Conservation (phyloP, 1,140 invertebrate species). For the Orchestia grillus region DNA sequence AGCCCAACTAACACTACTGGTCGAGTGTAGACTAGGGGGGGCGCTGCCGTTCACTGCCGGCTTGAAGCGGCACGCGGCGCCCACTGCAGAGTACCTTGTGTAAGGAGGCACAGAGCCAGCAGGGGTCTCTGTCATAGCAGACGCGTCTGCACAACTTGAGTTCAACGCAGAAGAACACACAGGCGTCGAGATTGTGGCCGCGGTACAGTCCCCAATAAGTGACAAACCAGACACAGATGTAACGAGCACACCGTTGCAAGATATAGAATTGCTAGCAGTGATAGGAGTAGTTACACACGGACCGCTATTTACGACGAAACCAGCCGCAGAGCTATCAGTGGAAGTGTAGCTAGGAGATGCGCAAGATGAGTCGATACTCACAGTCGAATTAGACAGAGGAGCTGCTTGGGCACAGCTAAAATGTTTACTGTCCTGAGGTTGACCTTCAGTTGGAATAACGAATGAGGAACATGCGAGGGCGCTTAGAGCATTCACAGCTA, state of each 20-base stretch:
- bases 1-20: neutral
- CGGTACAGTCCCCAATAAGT: neutral
- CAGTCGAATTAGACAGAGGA: neutral
- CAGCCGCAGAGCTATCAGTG: neutral
- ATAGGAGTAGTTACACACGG: neutral
- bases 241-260: neutral
- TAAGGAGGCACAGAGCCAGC: neutral
- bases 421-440: neutral
- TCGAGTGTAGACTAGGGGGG: neutral
- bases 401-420: neutral
- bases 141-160: neutral
- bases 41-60: neutral
- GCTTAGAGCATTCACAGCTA: constrained; percentile 41
- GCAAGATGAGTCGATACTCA: neutral
- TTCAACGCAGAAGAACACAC: neutral
- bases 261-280: neutral
- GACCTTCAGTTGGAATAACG: neutral
- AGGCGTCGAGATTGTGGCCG: neutral
- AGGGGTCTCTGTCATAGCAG: neutral
- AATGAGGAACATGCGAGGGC: constrained; percentile 1
- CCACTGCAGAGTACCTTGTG: neutral
- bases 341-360: neutral
- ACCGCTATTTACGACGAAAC: neutral
- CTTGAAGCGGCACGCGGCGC: neutral
- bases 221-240: neutral